Conservation (phyloP, 2,888 invertebrate genomes). For the Scelioninae gen. 1 region DNA sequence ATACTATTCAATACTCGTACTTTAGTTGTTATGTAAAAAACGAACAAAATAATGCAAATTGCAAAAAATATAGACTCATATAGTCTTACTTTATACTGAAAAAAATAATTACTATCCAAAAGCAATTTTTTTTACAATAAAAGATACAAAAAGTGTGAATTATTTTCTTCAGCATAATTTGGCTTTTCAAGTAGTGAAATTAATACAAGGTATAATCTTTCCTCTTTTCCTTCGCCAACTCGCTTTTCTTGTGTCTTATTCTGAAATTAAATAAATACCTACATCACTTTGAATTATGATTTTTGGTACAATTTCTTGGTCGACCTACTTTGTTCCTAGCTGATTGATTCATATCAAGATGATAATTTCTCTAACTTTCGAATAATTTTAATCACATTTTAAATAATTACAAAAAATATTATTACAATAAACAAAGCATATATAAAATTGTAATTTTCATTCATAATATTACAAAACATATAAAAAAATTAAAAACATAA, state of each 20-base stretch:
- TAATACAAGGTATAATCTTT: constrained; percentile 39
- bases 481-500: too few relatives aligned
- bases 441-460: too few relatives aligned
- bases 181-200: constrained; percentile 13
- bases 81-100: not conserved
- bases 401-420: too few relatives aligned
- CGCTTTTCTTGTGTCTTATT: constrained; percentile 35
- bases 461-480: too few relatives aligned
- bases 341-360: constrained; percentile 8
- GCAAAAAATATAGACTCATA: not conserved
- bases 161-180: not conserved
- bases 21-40: constrained; percentile 12
- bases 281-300: constrained; percentile 64
- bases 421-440: too few relatives aligned
- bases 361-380: not conserved
- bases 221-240: constrained; percentile 12
- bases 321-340: constrained; percentile 49
- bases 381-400: too few relatives aligned
- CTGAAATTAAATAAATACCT: constrained; percentile 67
- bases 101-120: not conserved
- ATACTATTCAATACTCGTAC: constrained; percentile 45
- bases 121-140: not conserved
- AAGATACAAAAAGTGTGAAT: not conserved
- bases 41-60: not conserved
- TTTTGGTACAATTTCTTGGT: constrained; percentile 68